Evolutionary conservation across 1,140 invertebrate species (phyloP), one percentile per base, ranked within the genome.

Genomic region (Hylaeus volcanicus): DNA sequence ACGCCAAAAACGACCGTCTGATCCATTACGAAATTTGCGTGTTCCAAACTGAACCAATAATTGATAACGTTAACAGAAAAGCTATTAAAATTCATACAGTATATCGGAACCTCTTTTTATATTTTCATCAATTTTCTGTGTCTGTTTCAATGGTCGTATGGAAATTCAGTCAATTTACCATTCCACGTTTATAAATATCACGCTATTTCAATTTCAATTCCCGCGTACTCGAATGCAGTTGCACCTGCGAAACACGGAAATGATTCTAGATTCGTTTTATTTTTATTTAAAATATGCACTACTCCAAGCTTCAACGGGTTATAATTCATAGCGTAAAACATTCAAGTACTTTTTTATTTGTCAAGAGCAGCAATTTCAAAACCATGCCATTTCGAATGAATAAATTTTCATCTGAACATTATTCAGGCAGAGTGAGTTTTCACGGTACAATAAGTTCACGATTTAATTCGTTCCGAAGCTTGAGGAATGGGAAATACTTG

Each of bases 241-340:
- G 45, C 58, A 43, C 66, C 41, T 58, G 37, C 37, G 56, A 8
- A 69, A 64, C 55, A 64, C n/a, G 53, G 65, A 73, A 78, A 84
- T 82, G 61, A 74, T 51, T 78, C 80, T 72, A 53, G 56, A 82
- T 77, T 66, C 12, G 63, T 84, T 82, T 84, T 73, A 63, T 78
- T 72, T 55, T 58, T 15, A 37, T 68, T 81, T 48, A 48, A 71
- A 68, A 75, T 37, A 71, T 72, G 79, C 11, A 43, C 11, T 39
- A 43, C 55, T 55, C 60, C 37, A 45, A 79, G 53, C 64, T 76
- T 70, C 41, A 51, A 45, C 37, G 39, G 26, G 41, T 9, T 83
- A 81, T 69, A 70, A 43, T 71, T 26, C 56, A 45, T 60, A 51
- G 53, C 51, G 63, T 45, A 39, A 82, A 83, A 81, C 55, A 70